Conservation (phyloP, 2,113 vertebrate species). For the Saguinus imperator region DNA sequence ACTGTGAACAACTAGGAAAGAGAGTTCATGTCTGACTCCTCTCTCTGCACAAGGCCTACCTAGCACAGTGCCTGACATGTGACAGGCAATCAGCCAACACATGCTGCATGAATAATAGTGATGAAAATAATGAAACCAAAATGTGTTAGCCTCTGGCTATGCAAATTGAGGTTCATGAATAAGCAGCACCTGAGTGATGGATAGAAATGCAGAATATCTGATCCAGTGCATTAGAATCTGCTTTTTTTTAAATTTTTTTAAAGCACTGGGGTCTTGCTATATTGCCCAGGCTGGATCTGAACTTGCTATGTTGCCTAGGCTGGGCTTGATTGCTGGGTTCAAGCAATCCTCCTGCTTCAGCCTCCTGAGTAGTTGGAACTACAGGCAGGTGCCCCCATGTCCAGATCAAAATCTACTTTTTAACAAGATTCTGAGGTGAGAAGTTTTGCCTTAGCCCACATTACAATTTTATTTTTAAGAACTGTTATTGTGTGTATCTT, state of each 20-base stretch:
- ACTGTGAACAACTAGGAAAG: background rate
- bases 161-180: background rate
- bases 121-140: background rate
- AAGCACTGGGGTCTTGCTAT: background rate
- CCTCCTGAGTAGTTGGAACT: background rate
- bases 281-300: background rate
- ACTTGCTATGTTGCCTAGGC: background rate
- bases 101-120: background rate
- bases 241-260: background rate
- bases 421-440: background rate
- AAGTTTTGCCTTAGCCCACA: background rate
- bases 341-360: background rate
- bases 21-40: background rate
- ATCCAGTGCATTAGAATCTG: background rate
- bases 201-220: background rate
- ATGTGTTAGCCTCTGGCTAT: background rate
- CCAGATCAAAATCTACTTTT: background rate
- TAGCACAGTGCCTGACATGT: background rate
- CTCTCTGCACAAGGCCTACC: background rate
- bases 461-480: slow-evolving; percentile 46
- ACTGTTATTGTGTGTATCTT: slow-evolving; percentile 31
- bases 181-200: background rate
- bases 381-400: background rate
- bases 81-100: background rate
- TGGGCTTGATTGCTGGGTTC: background rate